Percentiles rank a stretch among this genome's conserved stretches.
Evolutionary conservation across 2,797 vertebrate genomes (phyloP).

Genomic region (Sebastes alutus): DNA sequence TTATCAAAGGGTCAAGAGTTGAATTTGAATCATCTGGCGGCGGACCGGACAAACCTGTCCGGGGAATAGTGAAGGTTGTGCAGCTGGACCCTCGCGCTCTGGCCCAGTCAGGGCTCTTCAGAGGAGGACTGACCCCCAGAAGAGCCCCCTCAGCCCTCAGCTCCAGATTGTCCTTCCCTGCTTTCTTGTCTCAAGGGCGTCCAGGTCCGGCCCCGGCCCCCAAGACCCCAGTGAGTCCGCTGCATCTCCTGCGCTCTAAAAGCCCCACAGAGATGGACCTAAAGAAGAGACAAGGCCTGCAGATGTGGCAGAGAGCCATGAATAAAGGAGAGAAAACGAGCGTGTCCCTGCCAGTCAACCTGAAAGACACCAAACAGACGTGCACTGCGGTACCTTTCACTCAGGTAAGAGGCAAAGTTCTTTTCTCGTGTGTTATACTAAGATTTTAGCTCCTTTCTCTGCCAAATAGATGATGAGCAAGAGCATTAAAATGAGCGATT

Average conservation of each 20-base stretch:
- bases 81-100: slow-evolving; percentile 65
- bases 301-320: slow-evolving; percentile 82
- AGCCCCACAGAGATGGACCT: slow-evolving; percentile 36
- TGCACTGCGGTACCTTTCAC: slow-evolving; percentile 79
- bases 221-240: slow-evolving; percentile 42
- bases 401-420: slow-evolving; percentile 68
- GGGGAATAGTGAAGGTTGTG: slow-evolving; percentile 75
- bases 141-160: slow-evolving; percentile 25
- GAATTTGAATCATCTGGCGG: slow-evolving; percentile 77
- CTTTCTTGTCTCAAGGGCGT: slow-evolving; percentile 78
- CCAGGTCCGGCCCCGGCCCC: slow-evolving; percentile 51
- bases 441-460: not conserved
- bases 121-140: slow-evolving; percentile 45
- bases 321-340: slow-evolving; percentile 69
- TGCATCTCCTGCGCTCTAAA: slow-evolving; percentile 48
- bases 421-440: not conserved
- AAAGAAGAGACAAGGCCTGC: slow-evolving; percentile 76
- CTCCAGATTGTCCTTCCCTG: slow-evolving; percentile 70
- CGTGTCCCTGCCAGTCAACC: slow-evolving; percentile 65
- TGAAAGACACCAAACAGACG: slow-evolving; percentile 78
- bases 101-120: slow-evolving; percentile 59
- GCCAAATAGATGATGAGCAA: not conserved
- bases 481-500: not conserved
- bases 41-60: slow-evolving; percentile 62
- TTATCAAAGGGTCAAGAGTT: slow-evolving; percentile 30